Percentiles rank a stretch among this genome's conserved stretches.
Conservation (phyloP, 37 sponge, comb jelly and placozoan species). For the Aphrocallistes beatrix region DNA sequence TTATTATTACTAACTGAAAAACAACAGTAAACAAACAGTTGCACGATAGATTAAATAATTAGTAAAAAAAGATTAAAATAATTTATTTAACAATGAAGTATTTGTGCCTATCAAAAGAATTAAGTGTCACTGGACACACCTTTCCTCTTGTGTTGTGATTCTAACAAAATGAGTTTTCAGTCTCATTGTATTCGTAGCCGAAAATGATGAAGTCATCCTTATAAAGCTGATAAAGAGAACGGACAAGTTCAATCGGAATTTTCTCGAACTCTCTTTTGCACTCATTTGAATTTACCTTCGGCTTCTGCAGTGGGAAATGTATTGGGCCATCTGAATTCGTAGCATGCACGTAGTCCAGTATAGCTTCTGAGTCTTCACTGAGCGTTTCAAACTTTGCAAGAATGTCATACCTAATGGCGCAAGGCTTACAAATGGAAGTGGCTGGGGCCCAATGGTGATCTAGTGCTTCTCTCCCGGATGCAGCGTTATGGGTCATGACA, state of each 20-base stretch:
- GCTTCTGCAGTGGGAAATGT: neutral
- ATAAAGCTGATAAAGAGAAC: neutral
- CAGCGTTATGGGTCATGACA: neutral
- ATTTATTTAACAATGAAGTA: too few relatives aligned
- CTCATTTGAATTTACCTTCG: neutral
- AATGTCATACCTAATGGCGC: neutral
- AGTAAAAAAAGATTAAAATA: too few relatives aligned
- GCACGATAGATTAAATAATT: too few relatives aligned
- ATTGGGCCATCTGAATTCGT: neutral
- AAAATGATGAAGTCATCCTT: neutral
- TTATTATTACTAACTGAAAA: too few relatives aligned
- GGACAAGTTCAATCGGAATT: neutral
- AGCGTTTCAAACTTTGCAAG: neutral
- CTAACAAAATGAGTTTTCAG: too few relatives aligned
- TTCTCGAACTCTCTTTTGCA: neutral
- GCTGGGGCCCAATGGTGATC: constrained; percentile 10
- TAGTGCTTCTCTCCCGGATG: neutral
- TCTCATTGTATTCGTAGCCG: neutral
- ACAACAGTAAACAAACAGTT: too few relatives aligned
- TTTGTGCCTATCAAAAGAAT: too few relatives aligned
- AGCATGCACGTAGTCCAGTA: neutral
- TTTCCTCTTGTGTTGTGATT: too few relatives aligned
- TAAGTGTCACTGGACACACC: too few relatives aligned
- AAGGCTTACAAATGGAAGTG: neutral
- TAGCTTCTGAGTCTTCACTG: neutral